phyloP scores from a whole-genome alignment of 92 coral and sea anemone genomes.

The Epizoanthus ramosus region DNA sequence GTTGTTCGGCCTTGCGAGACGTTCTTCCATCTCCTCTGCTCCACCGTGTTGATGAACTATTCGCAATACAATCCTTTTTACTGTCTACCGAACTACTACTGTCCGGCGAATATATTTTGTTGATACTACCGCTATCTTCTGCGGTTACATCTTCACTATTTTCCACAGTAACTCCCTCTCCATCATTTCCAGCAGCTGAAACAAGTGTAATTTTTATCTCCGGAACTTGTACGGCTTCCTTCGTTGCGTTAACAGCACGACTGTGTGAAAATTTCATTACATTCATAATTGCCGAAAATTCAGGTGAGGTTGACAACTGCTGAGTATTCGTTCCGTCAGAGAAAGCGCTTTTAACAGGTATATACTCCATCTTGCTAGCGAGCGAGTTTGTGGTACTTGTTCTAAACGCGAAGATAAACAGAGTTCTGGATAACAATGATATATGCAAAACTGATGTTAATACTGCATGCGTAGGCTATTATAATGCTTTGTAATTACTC shows the following conservation, averaged over 20 bases:
- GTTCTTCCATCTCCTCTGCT: background rate
- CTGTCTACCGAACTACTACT: background rate
- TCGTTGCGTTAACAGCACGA: background rate
- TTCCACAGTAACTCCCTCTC: background rate
- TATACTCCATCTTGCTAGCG: no score
- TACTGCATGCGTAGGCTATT: no score
- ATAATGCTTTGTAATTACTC: no score
- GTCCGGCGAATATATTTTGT: background rate
- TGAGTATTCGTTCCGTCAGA: background rate
- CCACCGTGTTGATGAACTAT: background rate
- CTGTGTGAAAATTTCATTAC: background rate
- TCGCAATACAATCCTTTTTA: no score
- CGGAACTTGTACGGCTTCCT: background rate
- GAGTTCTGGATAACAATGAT: no score
- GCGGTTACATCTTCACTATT: background rate
- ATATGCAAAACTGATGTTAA: no score
- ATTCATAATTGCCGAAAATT: slow-evolving; percentile 23
- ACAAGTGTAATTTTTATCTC: slow-evolving; percentile 5
- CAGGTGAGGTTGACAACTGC: slow-evolving; percentile 15
- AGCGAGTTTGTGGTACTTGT: no score
- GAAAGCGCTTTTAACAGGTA: background rate
- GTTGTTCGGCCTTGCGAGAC: background rate
- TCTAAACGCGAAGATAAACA: no score
- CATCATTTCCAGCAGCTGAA: background rate
- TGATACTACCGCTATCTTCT: background rate